A percentile compares a stretch with the other conserved stretches of the same genome.
Evolutionary conservation across 2,888 invertebrate genomes (phyloP).

Genomic region (Drosophila cracens): DNA sequence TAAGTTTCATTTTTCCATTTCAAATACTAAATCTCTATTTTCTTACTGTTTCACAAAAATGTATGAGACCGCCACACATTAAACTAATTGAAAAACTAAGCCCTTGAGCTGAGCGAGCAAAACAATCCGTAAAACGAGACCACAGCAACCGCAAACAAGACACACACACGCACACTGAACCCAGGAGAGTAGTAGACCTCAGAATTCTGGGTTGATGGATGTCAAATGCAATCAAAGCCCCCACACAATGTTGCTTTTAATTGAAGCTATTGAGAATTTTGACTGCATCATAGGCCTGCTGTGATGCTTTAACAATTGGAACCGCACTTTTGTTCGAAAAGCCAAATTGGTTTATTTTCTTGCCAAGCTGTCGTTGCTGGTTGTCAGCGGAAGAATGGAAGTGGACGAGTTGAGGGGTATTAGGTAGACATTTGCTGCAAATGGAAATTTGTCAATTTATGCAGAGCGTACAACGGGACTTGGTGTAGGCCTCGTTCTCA

Average conservation of each 20-base stretch:
- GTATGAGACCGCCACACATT: slow-evolving; percentile 50
- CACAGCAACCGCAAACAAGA: slow-evolving; percentile 3
- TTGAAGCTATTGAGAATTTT: slow-evolving; percentile 58
- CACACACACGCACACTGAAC: background rate
- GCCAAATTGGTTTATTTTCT: slow-evolving; percentile 71
- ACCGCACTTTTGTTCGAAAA: slow-evolving; percentile 46
- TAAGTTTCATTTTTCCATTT: no score
- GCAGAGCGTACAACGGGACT: slow-evolving; percentile 24
- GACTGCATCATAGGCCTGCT: slow-evolving; percentile 10
- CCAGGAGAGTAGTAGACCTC: background rate
- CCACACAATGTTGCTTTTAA: slow-evolving; percentile 68
- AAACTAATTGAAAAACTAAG: slow-evolving; percentile 72
- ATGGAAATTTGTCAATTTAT: slow-evolving; percentile 42
- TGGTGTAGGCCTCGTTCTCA: slow-evolving; percentile 25
- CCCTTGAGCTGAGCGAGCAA: slow-evolving; percentile 35
- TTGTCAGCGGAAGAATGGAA: slow-evolving; percentile 10
- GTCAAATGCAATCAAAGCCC: slow-evolving; percentile 49
- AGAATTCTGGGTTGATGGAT: slow-evolving; percentile 1
- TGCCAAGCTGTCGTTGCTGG: slow-evolving; percentile 40
- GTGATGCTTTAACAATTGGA: slow-evolving; percentile 37
- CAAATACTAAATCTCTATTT: background rate
- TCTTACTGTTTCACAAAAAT: slow-evolving; percentile 35
- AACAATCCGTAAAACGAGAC: slow-evolving; percentile 20
- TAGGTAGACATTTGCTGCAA: slow-evolving; percentile 13
- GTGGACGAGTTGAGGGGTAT: background rate